Percentiles rank a stretch among this genome's conserved stretches.
Evolutionary conservation across 2,888 invertebrate genomes (phyloP).

Genomic region (Myopa tessellatipennis): DNA sequence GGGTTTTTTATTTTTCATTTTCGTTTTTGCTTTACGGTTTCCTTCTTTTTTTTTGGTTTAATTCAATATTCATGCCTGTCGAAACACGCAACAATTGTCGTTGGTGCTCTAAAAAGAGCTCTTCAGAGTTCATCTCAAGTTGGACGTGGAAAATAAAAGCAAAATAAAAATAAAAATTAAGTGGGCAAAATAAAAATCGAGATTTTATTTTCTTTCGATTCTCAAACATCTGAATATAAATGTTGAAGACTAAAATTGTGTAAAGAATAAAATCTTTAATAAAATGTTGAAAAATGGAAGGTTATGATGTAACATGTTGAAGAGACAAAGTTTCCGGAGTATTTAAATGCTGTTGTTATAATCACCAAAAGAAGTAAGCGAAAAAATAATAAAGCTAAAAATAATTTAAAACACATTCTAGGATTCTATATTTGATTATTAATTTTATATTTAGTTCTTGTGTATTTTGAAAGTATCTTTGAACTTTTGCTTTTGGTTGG

Average conservation of each 20-base stretch:
- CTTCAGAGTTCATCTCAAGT: background rate
- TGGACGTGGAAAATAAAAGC: background rate
- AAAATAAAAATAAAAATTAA: background rate
- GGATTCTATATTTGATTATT: no score
- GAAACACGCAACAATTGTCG: conserved; percentile 24
- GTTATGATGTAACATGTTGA: no score
- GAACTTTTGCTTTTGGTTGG: no score
- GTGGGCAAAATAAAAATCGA: background rate
- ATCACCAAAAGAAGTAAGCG: no score
- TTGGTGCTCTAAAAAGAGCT: background rate
- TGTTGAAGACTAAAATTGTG: no score
- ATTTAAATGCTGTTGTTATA: no score
- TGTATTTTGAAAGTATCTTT: no score
- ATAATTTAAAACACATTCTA: no score
- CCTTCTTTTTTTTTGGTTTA: background rate
- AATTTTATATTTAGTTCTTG: no score
- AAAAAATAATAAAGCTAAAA: no score
- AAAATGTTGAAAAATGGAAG: background rate
- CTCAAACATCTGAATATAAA: no score
- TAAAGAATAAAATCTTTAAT: background rate
- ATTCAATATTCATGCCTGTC: conserved; percentile 34
- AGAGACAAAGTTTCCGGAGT: no score
- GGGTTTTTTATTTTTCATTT: background rate
- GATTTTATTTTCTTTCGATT: background rate
- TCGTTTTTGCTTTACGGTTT: conserved; percentile 1